Evolutionary conservation across 2,113 vertebrate species (phyloP).

Genomic region (Tetrax tetrax): DNA sequence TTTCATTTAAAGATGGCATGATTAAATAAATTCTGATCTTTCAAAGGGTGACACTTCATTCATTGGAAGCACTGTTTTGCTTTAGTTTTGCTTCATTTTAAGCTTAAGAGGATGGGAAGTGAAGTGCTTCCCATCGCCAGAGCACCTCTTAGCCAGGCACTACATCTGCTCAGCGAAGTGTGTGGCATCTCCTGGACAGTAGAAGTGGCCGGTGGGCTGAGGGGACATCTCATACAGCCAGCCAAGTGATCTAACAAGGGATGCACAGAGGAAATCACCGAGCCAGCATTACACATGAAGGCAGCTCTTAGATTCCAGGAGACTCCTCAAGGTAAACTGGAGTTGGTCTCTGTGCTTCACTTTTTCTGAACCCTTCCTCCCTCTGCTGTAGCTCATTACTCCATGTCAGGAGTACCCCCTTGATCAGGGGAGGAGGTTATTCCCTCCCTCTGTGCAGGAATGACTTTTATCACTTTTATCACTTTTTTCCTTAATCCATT

Average conservation of each 20-base stretch:
- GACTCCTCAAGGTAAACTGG: not conserved
- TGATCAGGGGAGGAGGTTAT: not conserved
- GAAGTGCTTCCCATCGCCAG: not conserved
- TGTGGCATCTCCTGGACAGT: not conserved
- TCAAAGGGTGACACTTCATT: not conserved
- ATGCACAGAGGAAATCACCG: not conserved
- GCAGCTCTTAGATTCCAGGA: not conserved
- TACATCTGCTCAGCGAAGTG: not conserved
- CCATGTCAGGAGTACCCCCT: not conserved
- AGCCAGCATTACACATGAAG: not conserved
- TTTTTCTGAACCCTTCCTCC: not conserved
- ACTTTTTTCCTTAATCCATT: not conserved
- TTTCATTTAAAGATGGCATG: not conserved
- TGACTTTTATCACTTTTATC: not conserved
- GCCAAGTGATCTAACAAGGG: not conserved
- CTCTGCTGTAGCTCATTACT: not conserved
- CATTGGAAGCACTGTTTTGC: not conserved
- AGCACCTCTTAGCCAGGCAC: not conserved
- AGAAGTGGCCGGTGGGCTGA: not conserved
- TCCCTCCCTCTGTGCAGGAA: not conserved
- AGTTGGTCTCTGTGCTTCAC: not conserved
- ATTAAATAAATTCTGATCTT: not conserved
- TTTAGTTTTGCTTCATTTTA: not conserved
- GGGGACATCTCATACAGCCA: accelerated
- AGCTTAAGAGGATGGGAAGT: not conserved